Conservation (phyloP, 2,888 invertebrate species). For the Pomacea canaliculata region DNA sequence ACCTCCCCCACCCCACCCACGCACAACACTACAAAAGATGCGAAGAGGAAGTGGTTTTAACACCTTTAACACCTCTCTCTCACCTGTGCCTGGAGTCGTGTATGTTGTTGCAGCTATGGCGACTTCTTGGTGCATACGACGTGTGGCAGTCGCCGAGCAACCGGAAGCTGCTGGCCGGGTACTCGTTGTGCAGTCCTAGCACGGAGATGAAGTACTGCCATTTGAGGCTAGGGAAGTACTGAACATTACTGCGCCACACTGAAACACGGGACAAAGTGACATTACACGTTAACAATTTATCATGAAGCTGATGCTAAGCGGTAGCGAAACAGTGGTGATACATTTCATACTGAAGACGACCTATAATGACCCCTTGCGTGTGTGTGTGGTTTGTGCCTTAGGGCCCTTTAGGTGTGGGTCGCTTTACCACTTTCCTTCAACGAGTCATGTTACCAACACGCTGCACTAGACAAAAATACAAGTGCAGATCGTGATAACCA, state of each 20-base stretch:
- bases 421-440: no score
- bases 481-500: no score
- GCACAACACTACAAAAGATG: no score
- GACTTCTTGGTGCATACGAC: slow-evolving; percentile 10
- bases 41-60: no score
- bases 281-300: not conserved
- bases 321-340: no score
- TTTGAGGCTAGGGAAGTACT: slow-evolving; percentile 69
- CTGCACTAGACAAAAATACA: no score
- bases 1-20: no score
- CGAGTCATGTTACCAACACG: no score
- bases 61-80: slow-evolving; percentile 9
- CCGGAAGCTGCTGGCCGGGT: slow-evolving; percentile 69
- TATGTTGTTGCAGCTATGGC: slow-evolving; percentile 53
- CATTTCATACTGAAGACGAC: no score
- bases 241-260: slow-evolving; percentile 71
- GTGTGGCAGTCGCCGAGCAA: slow-evolving; percentile 22
- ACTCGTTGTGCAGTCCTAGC: slow-evolving; percentile 72
- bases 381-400: no score
- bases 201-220: slow-evolving; percentile 74
- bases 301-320: not conserved
- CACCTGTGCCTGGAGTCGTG: slow-evolving; percentile 68
- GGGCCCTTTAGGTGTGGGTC: no score
- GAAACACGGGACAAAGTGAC: slow-evolving; percentile 35
- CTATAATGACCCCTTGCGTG: no score